Conservation (phyloP, 2,797 vertebrate species). For the Picus viridis region DNA sequence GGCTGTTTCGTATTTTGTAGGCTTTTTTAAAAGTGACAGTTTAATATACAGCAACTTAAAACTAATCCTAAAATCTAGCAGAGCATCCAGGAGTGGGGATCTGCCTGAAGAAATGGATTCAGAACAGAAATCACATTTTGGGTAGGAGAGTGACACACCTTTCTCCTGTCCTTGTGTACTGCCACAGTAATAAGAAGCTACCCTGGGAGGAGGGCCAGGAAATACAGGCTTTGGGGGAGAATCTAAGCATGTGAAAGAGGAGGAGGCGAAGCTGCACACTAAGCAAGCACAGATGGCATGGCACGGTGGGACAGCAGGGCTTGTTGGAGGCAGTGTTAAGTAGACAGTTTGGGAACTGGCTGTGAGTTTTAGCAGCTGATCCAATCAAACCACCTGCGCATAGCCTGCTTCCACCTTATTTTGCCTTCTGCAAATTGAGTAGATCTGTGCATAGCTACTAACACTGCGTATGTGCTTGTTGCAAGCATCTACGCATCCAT, state of each 20-base stretch:
- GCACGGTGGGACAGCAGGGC: conserved; percentile 45
- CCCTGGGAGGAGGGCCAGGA: conserved; percentile 43
- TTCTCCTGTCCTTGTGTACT: neutral
- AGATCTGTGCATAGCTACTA: neutral
- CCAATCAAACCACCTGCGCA: conserved; percentile 35
- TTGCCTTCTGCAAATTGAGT: neutral
- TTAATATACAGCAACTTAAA: conserved; percentile 2
- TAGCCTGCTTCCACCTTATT: neutral
- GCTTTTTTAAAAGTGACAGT: neutral
- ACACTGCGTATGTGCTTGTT: fast-evolving
- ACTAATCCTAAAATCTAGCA: neutral
- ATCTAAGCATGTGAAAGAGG: neutral
- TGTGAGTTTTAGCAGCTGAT: conserved; percentile 62
- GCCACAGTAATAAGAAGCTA: neutral
- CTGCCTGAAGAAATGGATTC: neutral
- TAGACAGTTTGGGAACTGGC: conserved; percentile 62
- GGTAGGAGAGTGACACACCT: neutral
- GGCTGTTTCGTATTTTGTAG: neutral
- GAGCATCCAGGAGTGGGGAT: neutral
- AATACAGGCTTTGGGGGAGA: conserved; percentile 1
- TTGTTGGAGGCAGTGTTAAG: conserved; percentile 55
- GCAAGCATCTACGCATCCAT: neutral
- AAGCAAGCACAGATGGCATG: conserved; percentile 38
- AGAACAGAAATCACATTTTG: neutral
- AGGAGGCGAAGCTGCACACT: conserved; percentile 36